Base-by-base conservation (phyloP, 2,888 invertebrate species). In the Epirrhoe tristata region DNA sequence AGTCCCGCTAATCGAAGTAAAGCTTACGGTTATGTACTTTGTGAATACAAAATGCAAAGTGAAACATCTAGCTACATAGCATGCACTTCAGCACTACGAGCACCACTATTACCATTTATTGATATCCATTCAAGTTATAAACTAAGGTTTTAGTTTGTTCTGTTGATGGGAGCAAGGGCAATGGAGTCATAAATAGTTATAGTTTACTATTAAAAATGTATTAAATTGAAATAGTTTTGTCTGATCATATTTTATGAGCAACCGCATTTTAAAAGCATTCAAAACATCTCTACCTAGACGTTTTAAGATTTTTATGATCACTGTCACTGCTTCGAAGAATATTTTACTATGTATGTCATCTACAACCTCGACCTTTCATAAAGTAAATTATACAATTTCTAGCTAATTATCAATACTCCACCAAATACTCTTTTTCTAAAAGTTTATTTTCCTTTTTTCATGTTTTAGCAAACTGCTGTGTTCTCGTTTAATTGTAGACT, bases 381-480 rank as follows among this genome's bases (percentile, higher is more conserved):
- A 2, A 12, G 36, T 54, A 36, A 16, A 54, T 10, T 39, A 10
- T 39, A 39, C 39, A 39, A 39, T 39, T 39, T 39, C 39, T 7
- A 34, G 34, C 34, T 43, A 43, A 43, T 12, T 43, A 43, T 43
- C 39, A 43, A 39, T 39, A 12, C 12, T 10, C 12, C 5, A 43
- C 4, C 10, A 16, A 10, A 10, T 16, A 34, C 12, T 39, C 24
- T 6, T n/a, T n/a, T 12, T 6, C 24, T 43, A 31, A 31, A 14
- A 54, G 34, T 12, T 31, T 3, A 24, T 24, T 24, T 83, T 81
- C 81, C 76, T 48, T 48, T 6, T 75, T 63, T 80, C 83, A 85
- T 80, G 85, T 83, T 89, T 89, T 86, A 86, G 87, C 73, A 80
- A 82, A 83, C 88, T 81, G 86, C 81, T 76, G 71, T 78, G 71